These are phyloP conservation scores for Protaetia brevitarsis DNA, from an alignment of 1,140 invertebrate genomes.

Conservation along the genomic window DNA sequence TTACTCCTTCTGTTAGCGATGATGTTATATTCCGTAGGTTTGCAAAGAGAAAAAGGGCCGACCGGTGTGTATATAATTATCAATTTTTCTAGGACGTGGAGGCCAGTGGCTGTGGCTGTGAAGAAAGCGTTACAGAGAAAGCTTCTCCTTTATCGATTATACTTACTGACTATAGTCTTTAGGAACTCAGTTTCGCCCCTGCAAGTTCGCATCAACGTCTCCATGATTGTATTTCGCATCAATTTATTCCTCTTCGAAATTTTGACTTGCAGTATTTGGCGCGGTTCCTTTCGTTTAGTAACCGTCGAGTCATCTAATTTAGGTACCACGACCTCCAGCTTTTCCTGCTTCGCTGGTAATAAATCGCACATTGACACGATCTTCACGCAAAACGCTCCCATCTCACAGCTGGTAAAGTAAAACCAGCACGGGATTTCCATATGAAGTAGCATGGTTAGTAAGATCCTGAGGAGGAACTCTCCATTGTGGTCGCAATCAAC, in stretches of 20 bases:
- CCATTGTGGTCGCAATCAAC: not conserved
- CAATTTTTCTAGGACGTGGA: not conserved
- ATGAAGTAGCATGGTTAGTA: not conserved
- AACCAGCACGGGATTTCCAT: not conserved
- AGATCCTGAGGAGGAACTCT: not conserved
- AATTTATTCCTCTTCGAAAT: not conserved
- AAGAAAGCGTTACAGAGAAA: not conserved
- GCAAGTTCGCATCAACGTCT: not conserved
- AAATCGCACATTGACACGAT: not conserved
- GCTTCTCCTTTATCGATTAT: not conserved
- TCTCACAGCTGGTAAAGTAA: not conserved
- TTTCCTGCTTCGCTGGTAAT: not conserved
- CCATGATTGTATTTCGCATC: not conserved
- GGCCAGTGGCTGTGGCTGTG: not conserved
- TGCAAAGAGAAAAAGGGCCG: not conserved
- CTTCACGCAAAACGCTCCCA: not conserved
- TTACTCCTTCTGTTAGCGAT: not conserved
- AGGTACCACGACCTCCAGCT: not conserved
- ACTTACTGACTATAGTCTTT: not conserved
- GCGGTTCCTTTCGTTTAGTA: not conserved
- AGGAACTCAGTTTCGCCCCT: not conserved
- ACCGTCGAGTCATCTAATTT: no score
- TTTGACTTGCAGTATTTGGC: not conserved
- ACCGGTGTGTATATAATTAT: not conserved
- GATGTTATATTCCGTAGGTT: not conserved